Conservation (phyloP, 2,797 vertebrate species). For the Neosilurus hyrtlii region DNA sequence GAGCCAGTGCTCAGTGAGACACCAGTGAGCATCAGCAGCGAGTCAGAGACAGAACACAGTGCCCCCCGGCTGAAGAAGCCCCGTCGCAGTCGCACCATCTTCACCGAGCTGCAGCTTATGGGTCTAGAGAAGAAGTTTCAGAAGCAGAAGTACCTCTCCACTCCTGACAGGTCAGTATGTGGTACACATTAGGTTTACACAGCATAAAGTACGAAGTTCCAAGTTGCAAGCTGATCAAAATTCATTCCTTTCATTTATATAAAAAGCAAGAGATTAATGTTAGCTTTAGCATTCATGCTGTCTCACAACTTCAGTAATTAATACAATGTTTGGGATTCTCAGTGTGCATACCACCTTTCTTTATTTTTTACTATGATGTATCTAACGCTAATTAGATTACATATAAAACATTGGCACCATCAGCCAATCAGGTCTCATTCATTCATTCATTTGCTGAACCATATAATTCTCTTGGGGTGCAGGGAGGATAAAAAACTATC, state of each 20-base stretch:
- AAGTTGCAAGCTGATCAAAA: not conserved
- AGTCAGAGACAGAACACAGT: slow-evolving; percentile 87
- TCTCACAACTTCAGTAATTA: not conserved
- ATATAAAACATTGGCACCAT: not conserved
- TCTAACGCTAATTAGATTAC: not conserved
- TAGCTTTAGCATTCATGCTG: not conserved
- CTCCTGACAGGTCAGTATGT: slow-evolving; percentile 87
- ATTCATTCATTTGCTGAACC: too few relatives aligned
- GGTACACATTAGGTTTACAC: not conserved
- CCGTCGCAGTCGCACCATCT: slow-evolving; percentile 93
- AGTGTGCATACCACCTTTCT: not conserved
- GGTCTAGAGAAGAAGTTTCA: slow-evolving; percentile 99
- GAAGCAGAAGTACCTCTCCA: slow-evolving; percentile 98
- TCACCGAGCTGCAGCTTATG: slow-evolving; percentile 97
- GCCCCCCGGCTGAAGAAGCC: slow-evolving; percentile 84
- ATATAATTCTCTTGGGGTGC: too few relatives aligned
- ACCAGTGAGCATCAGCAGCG: slow-evolving; percentile 83
- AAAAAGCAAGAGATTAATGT: not conserved
- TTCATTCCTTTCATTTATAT: not conserved
- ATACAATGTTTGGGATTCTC: not conserved
- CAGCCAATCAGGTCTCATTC: not conserved
- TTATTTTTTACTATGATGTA: not conserved
- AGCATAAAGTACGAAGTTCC: not conserved
- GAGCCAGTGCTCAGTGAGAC: slow-evolving; percentile 70
- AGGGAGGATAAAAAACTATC: too few relatives aligned